Evolutionary conservation across 2,888 invertebrate genomes (phyloP).

Genomic region (Apodemia hepburni): DNA sequence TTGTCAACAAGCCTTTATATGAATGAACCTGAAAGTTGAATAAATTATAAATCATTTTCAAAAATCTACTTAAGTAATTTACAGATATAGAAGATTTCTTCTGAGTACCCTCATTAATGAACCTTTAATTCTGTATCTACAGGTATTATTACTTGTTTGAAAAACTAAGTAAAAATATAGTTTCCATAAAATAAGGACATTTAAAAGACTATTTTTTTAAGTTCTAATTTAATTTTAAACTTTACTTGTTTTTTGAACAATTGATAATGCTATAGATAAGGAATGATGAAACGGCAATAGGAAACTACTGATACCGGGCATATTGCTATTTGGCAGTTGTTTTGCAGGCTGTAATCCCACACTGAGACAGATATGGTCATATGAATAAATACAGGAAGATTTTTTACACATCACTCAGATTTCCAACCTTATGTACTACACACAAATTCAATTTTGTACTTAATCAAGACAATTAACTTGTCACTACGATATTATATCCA

Average conservation of each 20-base stretch:
- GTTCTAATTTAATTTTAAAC: too few relatives aligned
- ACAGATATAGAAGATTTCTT: not conserved
- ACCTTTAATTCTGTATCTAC: not conserved
- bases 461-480: not conserved
- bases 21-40: not conserved
- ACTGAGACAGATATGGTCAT: too few relatives aligned
- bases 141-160: not conserved
- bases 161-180: too few relatives aligned
- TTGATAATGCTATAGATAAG: too few relatives aligned
- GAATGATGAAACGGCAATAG: too few relatives aligned
- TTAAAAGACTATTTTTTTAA: too few relatives aligned
- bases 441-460: not conserved
- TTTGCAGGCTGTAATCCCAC: not conserved
- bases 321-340: constrained; percentile 6
- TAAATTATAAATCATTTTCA: not conserved
- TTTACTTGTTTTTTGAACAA: too few relatives aligned
- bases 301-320: too few relatives aligned
- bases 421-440: not conserved
- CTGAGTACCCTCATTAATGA: not conserved
- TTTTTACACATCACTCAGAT: not conserved
- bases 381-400: too few relatives aligned
- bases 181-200: too few relatives aligned
- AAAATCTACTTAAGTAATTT: not conserved
- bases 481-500: not conserved
- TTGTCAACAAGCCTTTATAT: not conserved